Percentiles rank a stretch among this genome's conserved stretches.
These are phyloP conservation scores for Cichladusa arquata DNA, from an alignment of 2,113 vertebrate species.

Conservation along the genomic window DNA sequence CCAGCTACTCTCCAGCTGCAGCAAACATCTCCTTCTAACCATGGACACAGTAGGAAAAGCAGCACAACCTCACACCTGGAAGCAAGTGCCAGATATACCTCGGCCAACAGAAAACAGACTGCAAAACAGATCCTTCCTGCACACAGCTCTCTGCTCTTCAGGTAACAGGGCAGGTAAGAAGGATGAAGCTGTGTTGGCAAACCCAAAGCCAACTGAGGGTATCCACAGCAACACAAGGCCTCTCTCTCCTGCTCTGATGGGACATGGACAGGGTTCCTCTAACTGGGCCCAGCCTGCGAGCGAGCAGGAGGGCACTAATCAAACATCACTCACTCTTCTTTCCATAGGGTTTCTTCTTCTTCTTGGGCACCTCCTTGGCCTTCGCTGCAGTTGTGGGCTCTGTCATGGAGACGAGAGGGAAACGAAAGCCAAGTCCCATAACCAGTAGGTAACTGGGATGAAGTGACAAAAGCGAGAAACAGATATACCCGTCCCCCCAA, in stretches of 20 bases:
- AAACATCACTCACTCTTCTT: conserved; percentile 84
- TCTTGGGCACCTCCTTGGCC: conserved; percentile 77
- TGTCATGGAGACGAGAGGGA: conserved; percentile 66
- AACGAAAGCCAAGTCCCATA: conserved; percentile 53
- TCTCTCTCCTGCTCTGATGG: conserved; percentile 47
- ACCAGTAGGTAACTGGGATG: conserved; percentile 67
- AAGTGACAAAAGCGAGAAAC: conserved; percentile 58
- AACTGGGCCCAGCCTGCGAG: conserved; percentile 61
- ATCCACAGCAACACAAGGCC: conserved; percentile 50
- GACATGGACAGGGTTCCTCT: conserved; percentile 30
- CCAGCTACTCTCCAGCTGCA: background rate
- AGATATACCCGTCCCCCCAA: conserved; percentile 49
- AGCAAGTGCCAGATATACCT: background rate
- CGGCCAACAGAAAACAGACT: background rate
- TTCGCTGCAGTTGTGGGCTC: conserved; percentile 70
- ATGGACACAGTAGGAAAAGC: background rate
- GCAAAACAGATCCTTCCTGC: background rate
- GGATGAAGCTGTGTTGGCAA: conserved; percentile 5
- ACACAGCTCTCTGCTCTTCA: background rate
- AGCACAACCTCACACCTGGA: conserved; percentile 40
- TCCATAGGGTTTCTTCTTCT: conserved; percentile 80
- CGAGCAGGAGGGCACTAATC: conserved; percentile 35
- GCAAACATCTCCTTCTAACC: background rate
- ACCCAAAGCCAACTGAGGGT: background rate
- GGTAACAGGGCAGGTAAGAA: background rate